These are phyloP conservation scores for Suricata suricatta DNA, from an alignment of 2,113 vertebrate genomes.

Conservation along the genomic window DNA sequence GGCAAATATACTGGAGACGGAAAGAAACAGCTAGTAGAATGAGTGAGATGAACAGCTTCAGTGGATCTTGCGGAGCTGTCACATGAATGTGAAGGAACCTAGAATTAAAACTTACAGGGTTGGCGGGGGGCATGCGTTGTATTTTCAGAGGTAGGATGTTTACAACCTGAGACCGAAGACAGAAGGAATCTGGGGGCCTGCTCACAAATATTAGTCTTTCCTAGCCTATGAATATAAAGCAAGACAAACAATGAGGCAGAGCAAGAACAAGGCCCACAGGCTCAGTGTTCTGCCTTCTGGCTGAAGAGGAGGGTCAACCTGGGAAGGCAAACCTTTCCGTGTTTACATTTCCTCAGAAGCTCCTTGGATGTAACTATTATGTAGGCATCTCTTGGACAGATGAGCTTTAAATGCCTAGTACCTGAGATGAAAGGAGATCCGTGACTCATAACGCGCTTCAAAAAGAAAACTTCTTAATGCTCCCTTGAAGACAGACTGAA, in stretches of 20 bases:
- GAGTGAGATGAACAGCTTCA: not conserved
- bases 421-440: constrained; percentile 58
- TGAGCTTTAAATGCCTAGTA: constrained; percentile 49
- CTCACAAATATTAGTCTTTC: not conserved
- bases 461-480: constrained; percentile 53
- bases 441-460: constrained; percentile 29
- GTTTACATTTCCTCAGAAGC: constrained; percentile 24
- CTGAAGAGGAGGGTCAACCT: not conserved
- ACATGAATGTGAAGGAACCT: not conserved
- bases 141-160: not conserved
- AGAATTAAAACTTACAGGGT: not conserved
- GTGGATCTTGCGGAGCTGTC: not conserved
- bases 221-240: not conserved
- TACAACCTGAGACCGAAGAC: not conserved
- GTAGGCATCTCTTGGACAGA: constrained; percentile 34
- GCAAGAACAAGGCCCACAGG: not conserved
- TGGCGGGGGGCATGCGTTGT: fast-evolving
- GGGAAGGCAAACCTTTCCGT: not conserved
- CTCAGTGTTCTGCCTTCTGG: not conserved
- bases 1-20: not conserved
- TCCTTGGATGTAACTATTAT: constrained; percentile 41
- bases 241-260: not conserved
- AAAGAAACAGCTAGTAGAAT: not conserved
- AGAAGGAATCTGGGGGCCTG: not conserved
- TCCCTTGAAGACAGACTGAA: constrained; percentile 58